These are phyloP conservation scores for Theretra japonica DNA, from an alignment of 2,888 invertebrate species.

Conservation along the genomic window DNA sequence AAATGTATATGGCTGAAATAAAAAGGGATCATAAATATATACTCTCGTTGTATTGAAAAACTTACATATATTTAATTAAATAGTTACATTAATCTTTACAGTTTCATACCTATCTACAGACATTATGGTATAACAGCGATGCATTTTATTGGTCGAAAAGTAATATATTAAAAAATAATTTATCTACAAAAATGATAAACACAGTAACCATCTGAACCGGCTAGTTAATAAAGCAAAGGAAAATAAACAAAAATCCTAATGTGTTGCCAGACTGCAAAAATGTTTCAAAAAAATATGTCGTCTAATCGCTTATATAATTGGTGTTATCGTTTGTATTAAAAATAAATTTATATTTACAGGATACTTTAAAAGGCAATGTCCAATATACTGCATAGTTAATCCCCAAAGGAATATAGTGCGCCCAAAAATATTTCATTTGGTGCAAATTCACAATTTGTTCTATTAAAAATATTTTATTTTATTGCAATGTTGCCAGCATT, in stretches of 20 bases:
- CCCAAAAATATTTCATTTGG: not conserved
- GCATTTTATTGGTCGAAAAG: conserved; percentile 81
- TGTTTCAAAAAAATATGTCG: conserved; percentile 36
- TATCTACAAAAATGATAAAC: conserved; percentile 58
- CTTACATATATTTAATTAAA: conserved; percentile 84
- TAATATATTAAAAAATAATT: conserved; percentile 80
- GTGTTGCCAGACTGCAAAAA: conserved; percentile 61
- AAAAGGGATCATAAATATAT: not conserved
- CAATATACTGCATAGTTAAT: not conserved
- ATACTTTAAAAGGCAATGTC: not conserved
- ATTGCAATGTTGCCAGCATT: not conserved
- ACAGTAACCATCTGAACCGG: conserved; percentile 71
- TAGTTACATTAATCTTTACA: conserved; percentile 84
- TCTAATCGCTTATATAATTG: conserved; percentile 33
- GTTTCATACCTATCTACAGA: conserved; percentile 81
- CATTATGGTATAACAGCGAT: conserved; percentile 77
- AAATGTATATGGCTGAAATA: not conserved
- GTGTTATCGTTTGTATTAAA: conserved; percentile 28
- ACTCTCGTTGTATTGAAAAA: conserved; percentile 65
- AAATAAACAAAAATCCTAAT: conserved; percentile 50
- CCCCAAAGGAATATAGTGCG: not conserved
- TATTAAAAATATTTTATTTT: not conserved
- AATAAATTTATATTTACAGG: conserved; percentile 17
- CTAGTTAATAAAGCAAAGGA: conserved; percentile 58
- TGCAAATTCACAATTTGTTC: not conserved